These are phyloP conservation scores for Molorchus minor DNA, from an alignment of 2,888 invertebrate species.

Conservation along the genomic window DNA sequence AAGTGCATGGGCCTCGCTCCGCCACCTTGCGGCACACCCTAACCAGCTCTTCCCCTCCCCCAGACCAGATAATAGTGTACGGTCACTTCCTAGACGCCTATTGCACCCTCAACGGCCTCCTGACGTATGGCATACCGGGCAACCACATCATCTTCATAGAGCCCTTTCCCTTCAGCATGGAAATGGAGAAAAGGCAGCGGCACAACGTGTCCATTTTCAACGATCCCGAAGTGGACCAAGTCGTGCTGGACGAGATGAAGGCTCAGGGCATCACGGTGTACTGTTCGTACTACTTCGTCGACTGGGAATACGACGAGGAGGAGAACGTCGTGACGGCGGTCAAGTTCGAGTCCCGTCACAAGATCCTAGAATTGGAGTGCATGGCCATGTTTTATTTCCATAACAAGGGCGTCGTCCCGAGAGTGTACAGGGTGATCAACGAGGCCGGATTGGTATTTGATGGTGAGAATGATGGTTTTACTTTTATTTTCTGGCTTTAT, in stretches of 20 bases:
- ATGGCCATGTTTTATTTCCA: conserved; percentile 69
- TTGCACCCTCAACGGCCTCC: conserved; percentile 71
- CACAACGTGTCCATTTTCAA: conserved; percentile 54
- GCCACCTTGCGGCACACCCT: background rate
- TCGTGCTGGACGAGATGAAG: conserved; percentile 61
- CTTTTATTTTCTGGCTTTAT: no score
- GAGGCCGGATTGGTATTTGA: conserved; percentile 56
- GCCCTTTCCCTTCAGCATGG: conserved; percentile 59
- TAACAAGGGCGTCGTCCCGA: conserved; percentile 63
- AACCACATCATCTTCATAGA: conserved; percentile 70
- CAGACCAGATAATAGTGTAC: conserved; percentile 68
- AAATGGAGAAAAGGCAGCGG: conserved; percentile 42
- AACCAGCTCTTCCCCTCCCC: background rate
- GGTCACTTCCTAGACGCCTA: conserved; percentile 74
- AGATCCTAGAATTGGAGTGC: conserved; percentile 64
- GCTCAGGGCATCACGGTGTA: conserved; percentile 62
- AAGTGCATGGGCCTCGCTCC: background rate
- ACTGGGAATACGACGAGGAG: conserved; percentile 62
- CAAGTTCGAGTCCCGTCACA: conserved; percentile 65
- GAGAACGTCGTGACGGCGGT: conserved; percentile 56
- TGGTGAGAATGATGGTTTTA: conserved; percentile 40
- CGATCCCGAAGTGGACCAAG: conserved; percentile 65
- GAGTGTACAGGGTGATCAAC: conserved; percentile 66
- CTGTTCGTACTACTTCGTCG: conserved; percentile 66
- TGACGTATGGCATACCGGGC: conserved; percentile 68